Conservation (phyloP, 2,113 vertebrate species). For the Grus americana region DNA sequence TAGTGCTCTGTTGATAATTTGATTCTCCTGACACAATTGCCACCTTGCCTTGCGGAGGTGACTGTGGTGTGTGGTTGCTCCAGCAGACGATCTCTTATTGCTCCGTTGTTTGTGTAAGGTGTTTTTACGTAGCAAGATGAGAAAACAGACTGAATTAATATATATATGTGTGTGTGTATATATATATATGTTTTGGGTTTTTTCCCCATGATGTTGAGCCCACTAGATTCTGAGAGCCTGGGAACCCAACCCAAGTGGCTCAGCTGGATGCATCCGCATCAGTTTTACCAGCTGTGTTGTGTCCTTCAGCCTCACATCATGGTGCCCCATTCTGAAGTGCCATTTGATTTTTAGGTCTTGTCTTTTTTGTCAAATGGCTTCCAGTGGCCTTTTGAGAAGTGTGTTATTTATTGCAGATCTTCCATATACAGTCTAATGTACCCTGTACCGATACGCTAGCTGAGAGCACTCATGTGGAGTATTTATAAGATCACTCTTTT, state of each 20-base stretch:
- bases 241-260: background rate
- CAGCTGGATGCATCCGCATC: too few species aligned
- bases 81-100: background rate
- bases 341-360: background rate
- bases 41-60: background rate
- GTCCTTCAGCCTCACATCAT: accelerated
- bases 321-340: background rate
- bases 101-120: background rate
- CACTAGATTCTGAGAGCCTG: background rate
- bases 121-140: background rate
- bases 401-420: background rate
- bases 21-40: background rate
- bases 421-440: background rate
- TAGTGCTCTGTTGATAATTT: background rate
- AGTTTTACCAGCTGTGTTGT: background rate
- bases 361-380: background rate
- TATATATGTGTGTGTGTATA: too few species aligned
- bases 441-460: background rate
- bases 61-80: background rate
- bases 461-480: background rate
- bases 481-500: background rate
- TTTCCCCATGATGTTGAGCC: accelerated
- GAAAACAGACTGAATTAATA: background rate
- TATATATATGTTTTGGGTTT: too few species aligned
- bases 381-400: background rate